Evolutionary conservation across 2,888 invertebrate genomes (phyloP), one percentile per base, ranked within the genome.

Genomic region (Tetranychus truncatus): DNA sequence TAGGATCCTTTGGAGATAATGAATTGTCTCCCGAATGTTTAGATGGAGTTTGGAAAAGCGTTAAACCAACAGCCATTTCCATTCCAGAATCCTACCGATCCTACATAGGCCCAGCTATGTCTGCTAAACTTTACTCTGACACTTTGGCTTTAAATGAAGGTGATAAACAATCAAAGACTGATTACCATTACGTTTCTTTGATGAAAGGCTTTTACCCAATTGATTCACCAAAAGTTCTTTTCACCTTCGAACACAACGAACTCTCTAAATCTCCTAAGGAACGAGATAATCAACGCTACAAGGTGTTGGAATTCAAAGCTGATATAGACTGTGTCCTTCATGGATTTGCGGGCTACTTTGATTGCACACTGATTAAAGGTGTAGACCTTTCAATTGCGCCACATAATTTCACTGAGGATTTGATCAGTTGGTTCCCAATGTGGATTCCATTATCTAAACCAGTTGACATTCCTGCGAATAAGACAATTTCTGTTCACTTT

Each of bases 381-480:
- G 87, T 95, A 75, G 87, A 84, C 80, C 85, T 99, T 73, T 96
- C 96, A 82, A 96, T 93, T 80, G 88, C 91, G 80, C 96, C 97
- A 1, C 86, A 87, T 72, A 91, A 91, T 1, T 91, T 93, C 82
- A 92, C 95, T 24, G 86, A 87, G 1, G 92, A 91, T 79, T 93
- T 99, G 93, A 91, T 94, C 81, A 94, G 94, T 77, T 99, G 99
- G 99, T 99, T 97, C 83, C 95, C 97, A 7, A 91, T 95, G 78
- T 91, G 91, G 80, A 94, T 97, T 81, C 96, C 97, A 18, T 44
- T 79, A 46, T 80, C 91, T 89, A 88, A 88, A 74, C 91, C 92
- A 0, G 81, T 92, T 74, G 86, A 88, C 77, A 86, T 86, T 75
- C 87, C 86, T 76, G 90, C 88, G 34, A 34, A 34, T 34, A 34